Evolutionary conservation across 2,113 vertebrate genomes (phyloP).

Genomic region (Urocynchramus pylzowi): DNA sequence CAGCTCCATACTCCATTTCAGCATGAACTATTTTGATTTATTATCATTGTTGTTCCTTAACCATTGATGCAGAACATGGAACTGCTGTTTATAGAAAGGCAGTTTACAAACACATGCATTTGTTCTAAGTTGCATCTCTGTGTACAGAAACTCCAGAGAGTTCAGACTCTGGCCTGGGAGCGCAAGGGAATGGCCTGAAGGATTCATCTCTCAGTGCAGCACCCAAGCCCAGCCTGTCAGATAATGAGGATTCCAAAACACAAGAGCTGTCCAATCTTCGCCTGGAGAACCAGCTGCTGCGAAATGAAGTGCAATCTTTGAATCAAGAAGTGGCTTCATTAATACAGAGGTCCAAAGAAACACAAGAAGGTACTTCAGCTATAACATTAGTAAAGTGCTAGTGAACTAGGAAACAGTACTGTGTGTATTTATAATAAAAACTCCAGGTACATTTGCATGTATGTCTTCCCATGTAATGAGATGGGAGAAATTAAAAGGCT

Average conservation of each 20-base stretch:
- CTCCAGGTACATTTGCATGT: neutral
- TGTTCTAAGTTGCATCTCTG: neutral
- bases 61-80: neutral
- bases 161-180: constrained; percentile 77
- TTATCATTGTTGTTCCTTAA: neutral
- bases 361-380: constrained; percentile 83
- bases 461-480: neutral
- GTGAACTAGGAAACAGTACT: neutral
- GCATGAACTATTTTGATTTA: neutral
- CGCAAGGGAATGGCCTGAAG: constrained; percentile 52
- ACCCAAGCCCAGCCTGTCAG: constrained; percentile 40
- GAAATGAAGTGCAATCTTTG: constrained; percentile 91
- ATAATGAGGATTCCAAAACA: constrained; percentile 64
- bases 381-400: neutral
- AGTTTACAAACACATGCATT: neutral
- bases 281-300: constrained; percentile 93
- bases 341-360: constrained; percentile 91
- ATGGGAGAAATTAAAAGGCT: neutral
- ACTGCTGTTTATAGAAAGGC: neutral
- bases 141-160: constrained; percentile 75
- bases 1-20: neutral
- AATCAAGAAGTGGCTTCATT: constrained; percentile 97
- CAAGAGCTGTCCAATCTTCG: constrained; percentile 92
- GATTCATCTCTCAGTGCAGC: neutral
- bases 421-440: neutral